Evolutionary conservation across 2,888 invertebrate genomes (phyloP).

Genomic region (Pharmacophagus antenor): DNA sequence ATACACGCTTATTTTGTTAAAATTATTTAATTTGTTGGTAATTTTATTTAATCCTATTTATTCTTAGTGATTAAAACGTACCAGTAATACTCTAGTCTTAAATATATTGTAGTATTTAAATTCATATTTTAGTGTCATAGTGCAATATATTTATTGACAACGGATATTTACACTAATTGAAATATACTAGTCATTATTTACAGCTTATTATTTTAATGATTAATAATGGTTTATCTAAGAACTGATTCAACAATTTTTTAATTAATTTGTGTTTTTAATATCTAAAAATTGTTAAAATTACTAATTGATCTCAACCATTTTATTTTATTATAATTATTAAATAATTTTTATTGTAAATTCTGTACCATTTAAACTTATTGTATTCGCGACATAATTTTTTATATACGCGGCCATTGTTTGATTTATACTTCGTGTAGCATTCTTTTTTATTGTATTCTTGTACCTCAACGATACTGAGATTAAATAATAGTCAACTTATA

Average conservation of each 20-base stretch:
- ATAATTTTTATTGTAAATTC: too few species aligned
- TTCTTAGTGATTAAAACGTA: constrained; percentile 39
- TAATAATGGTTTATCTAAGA: not conserved
- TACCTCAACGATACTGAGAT: not conserved
- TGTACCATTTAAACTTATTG: too few species aligned
- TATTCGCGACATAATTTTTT: too few species aligned
- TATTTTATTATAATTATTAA: too few species aligned
- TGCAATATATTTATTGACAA: constrained; percentile 68
- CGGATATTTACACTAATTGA: constrained; percentile 22
- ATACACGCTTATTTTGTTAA: constrained; percentile 38
- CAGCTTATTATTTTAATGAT: constrained; percentile 28
- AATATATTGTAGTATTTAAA: constrained; percentile 29
- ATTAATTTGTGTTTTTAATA: not conserved
- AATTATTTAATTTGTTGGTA: constrained; percentile 45
- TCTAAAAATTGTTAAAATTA: too few species aligned
- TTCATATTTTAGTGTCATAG: constrained; percentile 45
- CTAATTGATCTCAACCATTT: too few species aligned
- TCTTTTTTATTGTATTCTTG: not conserved
- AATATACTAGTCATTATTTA: constrained; percentile 33
- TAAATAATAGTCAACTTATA: constrained; percentile 23
- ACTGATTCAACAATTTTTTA: not conserved
- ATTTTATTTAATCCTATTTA: constrained; percentile 40
- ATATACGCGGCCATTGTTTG: too few species aligned
- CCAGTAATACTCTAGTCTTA: constrained; percentile 44
- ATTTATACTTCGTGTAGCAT: too few species aligned